Evolutionary conservation across 2,888 invertebrate species (phyloP).

Genomic region (Drosophila helvetica): DNA sequence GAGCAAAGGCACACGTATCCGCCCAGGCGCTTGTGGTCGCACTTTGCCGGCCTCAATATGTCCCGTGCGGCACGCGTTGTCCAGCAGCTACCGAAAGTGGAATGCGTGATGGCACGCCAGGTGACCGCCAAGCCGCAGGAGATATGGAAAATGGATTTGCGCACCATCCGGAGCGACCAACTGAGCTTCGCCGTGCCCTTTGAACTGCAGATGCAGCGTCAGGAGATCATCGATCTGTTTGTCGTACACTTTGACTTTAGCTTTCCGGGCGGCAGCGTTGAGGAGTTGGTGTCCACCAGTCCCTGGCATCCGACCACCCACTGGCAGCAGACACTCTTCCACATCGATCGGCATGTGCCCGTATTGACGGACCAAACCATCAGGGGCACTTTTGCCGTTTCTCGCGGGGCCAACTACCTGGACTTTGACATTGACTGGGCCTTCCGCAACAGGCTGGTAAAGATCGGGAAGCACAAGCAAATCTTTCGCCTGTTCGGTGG

Average conservation of each 20-base stretch:
- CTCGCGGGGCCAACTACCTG: slow-evolving; percentile 22
- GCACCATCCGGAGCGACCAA: slow-evolving; percentile 19
- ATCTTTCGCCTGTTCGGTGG: slow-evolving; percentile 47
- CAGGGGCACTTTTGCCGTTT: slow-evolving; percentile 29
- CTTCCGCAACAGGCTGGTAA: slow-evolving; percentile 30
- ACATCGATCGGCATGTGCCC: slow-evolving; percentile 46
- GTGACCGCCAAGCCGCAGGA: slow-evolving; percentile 33
- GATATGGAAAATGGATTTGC: slow-evolving; percentile 41
- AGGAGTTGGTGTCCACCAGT: slow-evolving; percentile 23
- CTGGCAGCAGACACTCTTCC: slow-evolving; percentile 55
- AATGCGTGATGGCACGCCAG: slow-evolving; percentile 8
- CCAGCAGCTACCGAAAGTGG: slow-evolving; percentile 27
- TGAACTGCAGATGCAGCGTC: slow-evolving; percentile 26
- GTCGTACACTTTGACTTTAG: slow-evolving; percentile 51
- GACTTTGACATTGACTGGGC: slow-evolving; percentile 58
- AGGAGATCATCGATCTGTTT: slow-evolving; percentile 43
- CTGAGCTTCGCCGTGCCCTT: slow-evolving; percentile 48
- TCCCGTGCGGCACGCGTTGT: slow-evolving; percentile 15
- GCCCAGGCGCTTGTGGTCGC: slow-evolving; percentile 18
- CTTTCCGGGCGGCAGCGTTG: slow-evolving; percentile 11
- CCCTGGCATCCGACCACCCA: slow-evolving; percentile 41
- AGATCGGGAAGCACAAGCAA: slow-evolving; percentile 37
- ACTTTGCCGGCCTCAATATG: slow-evolving; percentile 42
- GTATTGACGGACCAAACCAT: slow-evolving; percentile 27
- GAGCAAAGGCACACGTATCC: neutral